Evolutionary conservation across 37 sponge, comb jelly and placozoan genomes (phyloP), one percentile per base, ranked within the genome.

Genomic region (Beroe forskalii): DNA sequence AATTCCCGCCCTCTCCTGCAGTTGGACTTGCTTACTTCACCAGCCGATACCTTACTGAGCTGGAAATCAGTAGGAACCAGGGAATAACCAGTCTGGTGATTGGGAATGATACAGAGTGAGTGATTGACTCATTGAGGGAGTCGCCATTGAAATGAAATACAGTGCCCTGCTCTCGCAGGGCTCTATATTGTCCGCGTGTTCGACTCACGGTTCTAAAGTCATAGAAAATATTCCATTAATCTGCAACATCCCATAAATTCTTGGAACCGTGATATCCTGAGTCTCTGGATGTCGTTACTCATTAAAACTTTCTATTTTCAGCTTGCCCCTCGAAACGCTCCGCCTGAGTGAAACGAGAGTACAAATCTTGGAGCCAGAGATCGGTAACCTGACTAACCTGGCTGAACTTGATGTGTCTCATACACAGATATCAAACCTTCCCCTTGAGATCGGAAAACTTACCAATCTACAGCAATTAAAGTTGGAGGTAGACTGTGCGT

Each of bases 381-480:
- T 72, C 8, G 75, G 75, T 4, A 72, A 72, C 20, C 30, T 72
- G 75, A 72, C 37, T 4, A 38, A 38, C 40, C 23, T 72, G 14
- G 14, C 8, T 12, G 40, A 37, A 36, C 23, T 72, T 20, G 75
- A 72, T 33, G 14, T 72, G 8, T 72, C 75, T 20, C 14, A 72
- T 20, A 72, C 75, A 6, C 20, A 19, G 1, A 37, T 72, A 14
- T 4, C 12, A 8, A 91, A 91, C 33, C 92, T 96, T 14, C 96
- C 96, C 9, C 41, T 91, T 67, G 94, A 94, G 80, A 67, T 96
- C 90, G 96, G 96, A 0, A 91, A 90, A 66, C 67, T 96, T 40
- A 89, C 92, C 30, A 61, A 92, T 39, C 93, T 96, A 30, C 92
- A 91, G 33, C 62, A 76, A 23, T 92, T 95, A 61, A 42, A 43